Evolutionary conservation across 2,113 vertebrate genomes (phyloP), one percentile per base, ranked within the genome.

Genomic region (Lagopus leucura): DNA sequence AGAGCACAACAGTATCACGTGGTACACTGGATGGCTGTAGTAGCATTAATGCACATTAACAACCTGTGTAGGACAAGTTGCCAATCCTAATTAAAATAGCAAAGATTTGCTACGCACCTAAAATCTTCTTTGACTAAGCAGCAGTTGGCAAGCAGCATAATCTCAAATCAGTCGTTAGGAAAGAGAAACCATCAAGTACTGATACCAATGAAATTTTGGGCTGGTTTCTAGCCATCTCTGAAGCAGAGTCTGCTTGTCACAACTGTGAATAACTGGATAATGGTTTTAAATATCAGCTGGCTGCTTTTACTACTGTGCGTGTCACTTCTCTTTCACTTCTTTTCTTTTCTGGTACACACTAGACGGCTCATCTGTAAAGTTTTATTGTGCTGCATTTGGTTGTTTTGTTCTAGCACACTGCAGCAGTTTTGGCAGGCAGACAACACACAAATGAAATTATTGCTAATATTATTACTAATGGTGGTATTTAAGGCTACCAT

Each of bases 401-500:
- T 82, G 86, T 88, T 94, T 81, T 93, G 48, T 88, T 92, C 92
- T 38, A 92, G 82, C 77, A 48, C 91, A 70, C 82, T 27, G 45
- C 70, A 93, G 73, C 72, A 52, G 50, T 55, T 94, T 90, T 95
- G 91, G 94, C 88, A 95, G 89, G 54, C 70, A 92, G 93, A 92
- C 94, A 91, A 72, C 19, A 28, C 12, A 57, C 82, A 92, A 94
- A 95, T 67, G 87, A 72, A 96, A 95, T 95, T 88, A 93, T 92
- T 88, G 79, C 88, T 95, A 93, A 89, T 90, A 92, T 94, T 94
- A 92, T 89, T 95, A 91, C 86, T 90, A 87, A 88, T 3, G 54
- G 80, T 73, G 90, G 95, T 70, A 95, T 95, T 90, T 90, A 73
- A 95, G 63, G 93, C 94, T 96, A 90, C 93, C 90, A 88, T 79